Percentiles rank a stretch among this genome's conserved stretches.
Conservation (phyloP, 2,113 vertebrate species). For the Hippopotamus amphibius region DNA sequence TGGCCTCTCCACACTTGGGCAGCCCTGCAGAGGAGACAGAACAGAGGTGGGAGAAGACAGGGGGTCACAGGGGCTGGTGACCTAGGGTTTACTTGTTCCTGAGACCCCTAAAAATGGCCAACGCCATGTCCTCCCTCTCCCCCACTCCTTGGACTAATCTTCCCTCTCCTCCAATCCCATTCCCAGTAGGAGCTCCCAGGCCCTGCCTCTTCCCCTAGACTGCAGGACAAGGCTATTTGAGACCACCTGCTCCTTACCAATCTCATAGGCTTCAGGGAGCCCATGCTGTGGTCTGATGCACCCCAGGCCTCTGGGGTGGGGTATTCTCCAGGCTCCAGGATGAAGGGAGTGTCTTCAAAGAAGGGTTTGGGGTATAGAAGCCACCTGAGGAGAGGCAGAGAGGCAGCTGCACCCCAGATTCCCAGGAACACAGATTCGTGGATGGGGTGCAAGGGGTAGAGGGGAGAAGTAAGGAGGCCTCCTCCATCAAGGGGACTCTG, state of each 20-base stretch:
- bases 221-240: not conserved
- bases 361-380: conserved; percentile 94
- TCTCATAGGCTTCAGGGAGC: conserved; percentile 94
- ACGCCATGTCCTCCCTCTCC: not conserved
- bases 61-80: not conserved
- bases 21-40: conserved; percentile 88
- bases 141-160: not conserved
- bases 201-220: not conserved
- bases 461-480: not conserved
- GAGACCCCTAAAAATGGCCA: not conserved
- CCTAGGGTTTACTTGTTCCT: conserved; percentile 5
- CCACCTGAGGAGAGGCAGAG: conserved; percentile 89
- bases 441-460: not conserved
- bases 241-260: conserved; percentile 89
- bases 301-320: conserved; percentile 92
- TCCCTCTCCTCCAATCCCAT: not conserved
- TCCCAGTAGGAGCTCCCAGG: not conserved
- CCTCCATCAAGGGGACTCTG: not conserved
- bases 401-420: not conserved
- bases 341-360: conserved; percentile 92
- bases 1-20: conserved; percentile 92
- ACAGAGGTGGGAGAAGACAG: not conserved
- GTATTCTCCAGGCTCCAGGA: conserved; percentile 95
- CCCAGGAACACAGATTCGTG: not conserved
- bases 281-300: conserved; percentile 89